Evolutionary conservation across 2,113 vertebrate species (phyloP), one percentile per base, ranked within the genome.

Genomic region (Menura novaehollandiae): DNA sequence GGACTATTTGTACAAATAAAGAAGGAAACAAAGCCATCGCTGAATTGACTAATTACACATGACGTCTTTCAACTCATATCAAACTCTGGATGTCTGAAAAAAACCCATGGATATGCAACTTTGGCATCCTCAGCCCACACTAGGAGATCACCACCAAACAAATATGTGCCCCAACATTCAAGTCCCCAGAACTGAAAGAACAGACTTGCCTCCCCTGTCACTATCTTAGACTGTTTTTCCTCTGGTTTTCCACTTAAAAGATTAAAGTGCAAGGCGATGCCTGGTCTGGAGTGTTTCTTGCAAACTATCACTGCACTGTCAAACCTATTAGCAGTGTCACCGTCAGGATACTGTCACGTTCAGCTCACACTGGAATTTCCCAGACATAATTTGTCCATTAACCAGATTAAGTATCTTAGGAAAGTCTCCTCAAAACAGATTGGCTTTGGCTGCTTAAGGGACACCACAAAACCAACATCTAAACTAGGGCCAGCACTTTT

Each of bases 381-480:
- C 83, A 78, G 89, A 81, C 91, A 84, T 30, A 75, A 92, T 80
- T 90, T 88, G 79, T 66, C 85, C 79, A 43, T 76, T 97, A 97
- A 92, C 83, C 55, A 94, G 95, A 91, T 94, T 96, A 96, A 69
- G 75, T 11, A 74, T 43, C 32, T 95, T 92, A 93, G 80, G 73
- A 81, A 95, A 89, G 91, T 67, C 92, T 96, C 91, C 76, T 93
- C 79, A 75, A 80, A 93, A 96, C 47, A 88, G 90, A 94, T 94
- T 89, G 85, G 76, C 88, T 94, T 86, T 72, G 82, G 51, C 85
- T 94, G 72, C 85, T 95, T 92, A 93, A 88, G 18, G 32, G 35
- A 92, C 52, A 35, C 49, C 1, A 3, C 27, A 83, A 91, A 88
- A 91, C 11, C 67, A 74, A 44, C 13, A 51, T 39, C 13, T 71